Evolutionary conservation across 2,888 invertebrate genomes (phyloP).

Genomic region (Apeira syringaria): DNA sequence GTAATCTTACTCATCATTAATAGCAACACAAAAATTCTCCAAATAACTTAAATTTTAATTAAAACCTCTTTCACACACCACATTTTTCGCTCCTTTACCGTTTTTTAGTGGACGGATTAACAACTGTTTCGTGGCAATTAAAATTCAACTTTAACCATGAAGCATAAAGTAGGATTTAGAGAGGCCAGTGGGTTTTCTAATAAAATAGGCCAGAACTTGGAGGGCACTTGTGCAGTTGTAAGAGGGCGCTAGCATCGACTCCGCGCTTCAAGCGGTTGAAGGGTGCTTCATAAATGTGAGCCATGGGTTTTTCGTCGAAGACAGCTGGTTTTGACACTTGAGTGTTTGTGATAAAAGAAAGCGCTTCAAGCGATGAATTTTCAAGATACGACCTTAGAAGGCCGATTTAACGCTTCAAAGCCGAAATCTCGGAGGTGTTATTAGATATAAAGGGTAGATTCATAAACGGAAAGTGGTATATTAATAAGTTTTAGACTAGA

Average conservation of each 20-base stretch:
- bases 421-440: background rate
- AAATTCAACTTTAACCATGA: slow-evolving; percentile 27
- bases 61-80: slow-evolving; percentile 26
- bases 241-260: slow-evolving; percentile 34
- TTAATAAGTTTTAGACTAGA: slow-evolving; percentile 3
- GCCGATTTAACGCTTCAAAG: slow-evolving; percentile 8
- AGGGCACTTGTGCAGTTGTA: slow-evolving; percentile 38
- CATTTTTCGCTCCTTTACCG: slow-evolving; percentile 19
- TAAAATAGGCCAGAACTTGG: slow-evolving; percentile 55
- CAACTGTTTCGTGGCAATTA: slow-evolving; percentile 20
- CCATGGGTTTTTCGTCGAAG: slow-evolving; percentile 49
- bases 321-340: slow-evolving; percentile 33
- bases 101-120: slow-evolving; percentile 32
- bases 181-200: slow-evolving; percentile 32
- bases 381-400: slow-evolving; percentile 4
- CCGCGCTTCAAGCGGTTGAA: slow-evolving; percentile 33
- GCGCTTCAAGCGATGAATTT: slow-evolving; percentile 16
- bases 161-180: slow-evolving; percentile 36
- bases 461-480: background rate
- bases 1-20: no score
- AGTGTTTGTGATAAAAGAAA: slow-evolving; percentile 25
- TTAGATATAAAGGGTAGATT: background rate
- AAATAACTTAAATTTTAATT: slow-evolving; percentile 28
- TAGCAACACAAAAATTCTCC: slow-evolving; percentile 10
- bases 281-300: slow-evolving; percentile 50